Percentiles rank a stretch among this genome's conserved stretches.
Conservation (phyloP, 2,113 vertebrate species). For the Cynoglossus semilaevis region DNA sequence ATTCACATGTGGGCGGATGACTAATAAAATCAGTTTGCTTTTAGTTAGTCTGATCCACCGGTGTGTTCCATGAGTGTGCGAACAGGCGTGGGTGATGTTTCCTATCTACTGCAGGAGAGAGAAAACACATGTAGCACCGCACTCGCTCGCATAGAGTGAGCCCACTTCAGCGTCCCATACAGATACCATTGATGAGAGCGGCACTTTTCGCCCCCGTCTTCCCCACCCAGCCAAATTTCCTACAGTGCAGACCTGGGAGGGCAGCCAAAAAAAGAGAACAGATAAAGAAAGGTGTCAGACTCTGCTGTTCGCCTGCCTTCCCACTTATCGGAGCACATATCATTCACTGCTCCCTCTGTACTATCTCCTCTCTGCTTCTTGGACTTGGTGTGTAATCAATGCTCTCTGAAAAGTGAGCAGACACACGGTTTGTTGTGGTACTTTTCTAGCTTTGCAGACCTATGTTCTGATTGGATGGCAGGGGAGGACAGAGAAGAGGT, state of each 20-base stretch:
- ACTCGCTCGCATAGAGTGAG: slow-evolving; percentile 49
- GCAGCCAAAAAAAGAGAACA: slow-evolving; percentile 35
- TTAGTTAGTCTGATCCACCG: slow-evolving; percentile 50
- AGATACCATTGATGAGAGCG: slow-evolving; percentile 66
- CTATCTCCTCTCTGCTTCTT: neutral
- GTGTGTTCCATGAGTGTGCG: slow-evolving; percentile 42
- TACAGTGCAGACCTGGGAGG: slow-evolving; percentile 47
- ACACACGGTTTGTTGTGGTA: neutral
- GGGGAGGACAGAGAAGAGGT: slow-evolving; percentile 30
- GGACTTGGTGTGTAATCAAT: too few relatives aligned
- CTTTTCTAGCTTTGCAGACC: slow-evolving; percentile 4
- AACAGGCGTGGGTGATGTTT: slow-evolving; percentile 66
- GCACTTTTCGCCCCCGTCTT: slow-evolving; percentile 50
- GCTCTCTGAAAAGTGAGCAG: too few relatives aligned
- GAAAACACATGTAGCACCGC: slow-evolving; percentile 54
- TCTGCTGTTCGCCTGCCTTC: neutral
- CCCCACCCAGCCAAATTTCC: slow-evolving; percentile 53
- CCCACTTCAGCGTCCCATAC: slow-evolving; percentile 58
- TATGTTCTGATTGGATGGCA: slow-evolving; percentile 35
- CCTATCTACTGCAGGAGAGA: slow-evolving; percentile 53
- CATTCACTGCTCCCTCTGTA: too few relatives aligned
- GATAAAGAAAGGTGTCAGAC: slow-evolving; percentile 27
- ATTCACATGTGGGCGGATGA: slow-evolving; percentile 62
- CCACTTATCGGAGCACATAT: too few relatives aligned
- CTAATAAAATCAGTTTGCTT: slow-evolving; percentile 60